Percentiles rank a stretch among this genome's conserved stretches.
Evolutionary conservation across 2,113 vertebrate species (phyloP).

Genomic region (Lasiurus borealis): DNA sequence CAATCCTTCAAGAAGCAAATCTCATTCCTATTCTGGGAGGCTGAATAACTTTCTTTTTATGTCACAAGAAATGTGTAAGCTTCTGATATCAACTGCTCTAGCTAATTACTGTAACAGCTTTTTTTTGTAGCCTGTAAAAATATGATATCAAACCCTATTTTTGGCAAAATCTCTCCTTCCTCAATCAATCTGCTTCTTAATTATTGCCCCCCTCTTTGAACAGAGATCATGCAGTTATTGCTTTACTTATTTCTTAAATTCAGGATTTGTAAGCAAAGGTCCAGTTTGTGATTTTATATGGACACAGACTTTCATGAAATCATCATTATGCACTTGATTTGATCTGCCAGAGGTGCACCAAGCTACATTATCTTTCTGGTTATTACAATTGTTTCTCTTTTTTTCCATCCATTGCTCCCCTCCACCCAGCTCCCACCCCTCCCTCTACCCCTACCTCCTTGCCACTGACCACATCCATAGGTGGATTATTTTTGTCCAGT

Average conservation of each 20-base stretch:
- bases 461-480: too few relatives aligned
- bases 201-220: background rate
- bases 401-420: too few relatives aligned
- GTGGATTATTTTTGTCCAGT: too few relatives aligned
- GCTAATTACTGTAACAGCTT: background rate
- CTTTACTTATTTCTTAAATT: conserved; percentile 58
- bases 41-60: conserved; percentile 17
- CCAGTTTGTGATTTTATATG: conserved; percentile 93
- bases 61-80: background rate
- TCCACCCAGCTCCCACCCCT: too few relatives aligned
- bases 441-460: too few relatives aligned
- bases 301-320: conserved; percentile 95
- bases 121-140: conserved; percentile 3
- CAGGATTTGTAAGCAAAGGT: conserved; percentile 93
- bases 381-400: too few relatives aligned
- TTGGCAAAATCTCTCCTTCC: background rate
- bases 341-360: conserved; percentile 96
- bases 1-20: background rate
- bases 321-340: conserved; percentile 97
- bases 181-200: conserved; percentile 26
- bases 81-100: background rate
- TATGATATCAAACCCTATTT: background rate
- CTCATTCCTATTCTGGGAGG: background rate
- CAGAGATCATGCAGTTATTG: background rate
- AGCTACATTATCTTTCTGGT: conserved; percentile 92